phyloP scores from a whole-genome alignment of 53 echinoderm and acorn worm genomes.

The Apostichopus leukothele region DNA sequence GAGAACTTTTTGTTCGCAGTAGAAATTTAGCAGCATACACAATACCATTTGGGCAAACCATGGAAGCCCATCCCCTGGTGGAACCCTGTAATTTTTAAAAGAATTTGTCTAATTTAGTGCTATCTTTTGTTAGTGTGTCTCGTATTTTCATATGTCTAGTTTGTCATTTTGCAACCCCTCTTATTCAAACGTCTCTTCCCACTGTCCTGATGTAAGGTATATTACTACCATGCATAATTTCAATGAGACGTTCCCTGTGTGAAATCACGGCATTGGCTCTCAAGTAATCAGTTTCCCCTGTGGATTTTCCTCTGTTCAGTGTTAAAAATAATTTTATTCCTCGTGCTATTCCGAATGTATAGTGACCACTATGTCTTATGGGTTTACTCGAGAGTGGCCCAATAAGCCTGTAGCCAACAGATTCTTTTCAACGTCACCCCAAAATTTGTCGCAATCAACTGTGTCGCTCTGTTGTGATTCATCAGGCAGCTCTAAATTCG shows the following conservation, averaged over 20 bases:
- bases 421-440: conserved; percentile 24
- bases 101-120: conserved; percentile 22
- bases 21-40: conserved; percentile 38
- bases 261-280: conserved; percentile 16
- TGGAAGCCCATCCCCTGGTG: conserved; percentile 37
- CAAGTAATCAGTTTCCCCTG: neutral
- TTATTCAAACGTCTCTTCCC: conserved; percentile 5
- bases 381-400: neutral
- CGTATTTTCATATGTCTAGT: conserved; percentile 26
- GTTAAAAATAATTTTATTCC: neutral
- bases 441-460: conserved; percentile 9
- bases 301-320: conserved; percentile 31
- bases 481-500: conserved; percentile 1
- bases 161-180: conserved; percentile 22
- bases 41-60: conserved; percentile 36
- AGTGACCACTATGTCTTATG: conserved; percentile 24
- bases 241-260: conserved; percentile 20
- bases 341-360: conserved; percentile 14
- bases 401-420: conserved; percentile 8
- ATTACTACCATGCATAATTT: conserved; percentile 7
- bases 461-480: conserved; percentile 18
- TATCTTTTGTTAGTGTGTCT: conserved; percentile 13
- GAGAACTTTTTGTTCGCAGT: conserved; percentile 31
- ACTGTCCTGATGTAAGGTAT: neutral
- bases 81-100: conserved; percentile 33